Evolutionary conservation across 2,113 vertebrate genomes (phyloP).

Genomic region (Zosterops hypoxanthus): DNA sequence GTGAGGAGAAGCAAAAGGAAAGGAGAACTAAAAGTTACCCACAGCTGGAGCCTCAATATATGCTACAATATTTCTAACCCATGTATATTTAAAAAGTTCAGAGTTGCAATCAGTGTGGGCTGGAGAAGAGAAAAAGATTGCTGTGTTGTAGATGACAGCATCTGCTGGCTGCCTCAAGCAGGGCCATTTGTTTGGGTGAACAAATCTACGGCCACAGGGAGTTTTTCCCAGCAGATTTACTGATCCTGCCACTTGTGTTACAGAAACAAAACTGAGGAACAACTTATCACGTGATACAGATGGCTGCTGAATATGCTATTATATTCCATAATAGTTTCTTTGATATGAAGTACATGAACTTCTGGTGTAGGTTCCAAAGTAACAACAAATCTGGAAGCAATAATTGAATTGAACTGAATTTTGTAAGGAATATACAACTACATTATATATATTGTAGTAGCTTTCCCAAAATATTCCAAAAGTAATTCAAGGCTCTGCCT

Average conservation of each 20-base stretch:
- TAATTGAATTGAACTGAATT: conserved; percentile 13
- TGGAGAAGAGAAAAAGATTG: background rate
- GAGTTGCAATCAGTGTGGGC: background rate
- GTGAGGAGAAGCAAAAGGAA: background rate
- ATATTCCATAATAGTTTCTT: background rate
- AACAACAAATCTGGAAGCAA: background rate
- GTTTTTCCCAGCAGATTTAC: conserved; percentile 47
- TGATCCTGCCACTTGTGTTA: background rate
- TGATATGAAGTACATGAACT: conserved; percentile 48
- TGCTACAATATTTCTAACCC: background rate
- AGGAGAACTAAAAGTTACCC: background rate
- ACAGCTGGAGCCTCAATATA: background rate
- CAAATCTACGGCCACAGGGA: conserved; percentile 40
- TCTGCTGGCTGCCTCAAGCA: conserved; percentile 23
- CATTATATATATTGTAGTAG: background rate
- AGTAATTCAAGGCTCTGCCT: conserved; percentile 24
- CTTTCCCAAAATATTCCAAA: conserved; percentile 18
- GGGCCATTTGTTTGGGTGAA: conserved; percentile 58
- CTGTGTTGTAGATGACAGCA: conserved; percentile 10
- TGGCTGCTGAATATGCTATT: background rate
- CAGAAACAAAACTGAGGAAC: conserved; percentile 35
- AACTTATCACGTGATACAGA: conserved; percentile 36
- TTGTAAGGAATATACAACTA: conserved; percentile 7
- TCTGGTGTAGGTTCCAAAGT: conserved; percentile 19
- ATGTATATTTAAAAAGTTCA: background rate